Evolutionary conservation across 2,888 invertebrate species (phyloP), one percentile per base, ranked within the genome.

Genomic region (Pseudanteris insignis): DNA sequence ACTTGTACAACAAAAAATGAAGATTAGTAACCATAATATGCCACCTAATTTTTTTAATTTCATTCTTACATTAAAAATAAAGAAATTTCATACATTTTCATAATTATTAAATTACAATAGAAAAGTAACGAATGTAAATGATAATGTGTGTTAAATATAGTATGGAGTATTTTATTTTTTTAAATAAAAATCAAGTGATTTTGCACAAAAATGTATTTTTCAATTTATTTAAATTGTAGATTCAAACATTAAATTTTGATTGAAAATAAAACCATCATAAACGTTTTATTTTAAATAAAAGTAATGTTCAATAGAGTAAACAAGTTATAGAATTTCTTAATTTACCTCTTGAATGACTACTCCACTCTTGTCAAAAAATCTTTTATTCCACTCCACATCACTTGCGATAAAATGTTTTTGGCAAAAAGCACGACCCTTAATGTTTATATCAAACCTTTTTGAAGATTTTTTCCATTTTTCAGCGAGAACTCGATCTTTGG

Each of bases 341-440:
- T 32, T 9, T 43, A 43, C 32, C 32, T 43, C 43, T 43, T 43
- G 32, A 6, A 43, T 1, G 18, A 43, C 18, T 32, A 21, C 21
- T 43, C 43, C 43, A 1, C 14, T 24, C 11, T 43, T 43, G 24
- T 43, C 32, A 43, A 32, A 21, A 30, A 43, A 18, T 11, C 24
- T 21, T n/a, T 26, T 26, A 6, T 5, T 26, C 26, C 26, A 26
- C 9, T n/a, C 14, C 1, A 32, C 5, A 14, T 32, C 32, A 32
- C n/a, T 32, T 2, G 9, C 14, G 2, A 11, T 9, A 24, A 36
- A 36, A 36, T 36, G 36, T 11, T 36, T 6, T 24, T 18, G 21
- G 24, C 36, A 36, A 36, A 36, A 36, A 10, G 36, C 36, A 10
- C 36, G 36, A 3, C 9, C 2, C 10, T 15, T 24, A 5, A 24